Evolutionary conservation across 2,797 vertebrate species (phyloP).

Genomic region (Anguilla anguilla): DNA sequence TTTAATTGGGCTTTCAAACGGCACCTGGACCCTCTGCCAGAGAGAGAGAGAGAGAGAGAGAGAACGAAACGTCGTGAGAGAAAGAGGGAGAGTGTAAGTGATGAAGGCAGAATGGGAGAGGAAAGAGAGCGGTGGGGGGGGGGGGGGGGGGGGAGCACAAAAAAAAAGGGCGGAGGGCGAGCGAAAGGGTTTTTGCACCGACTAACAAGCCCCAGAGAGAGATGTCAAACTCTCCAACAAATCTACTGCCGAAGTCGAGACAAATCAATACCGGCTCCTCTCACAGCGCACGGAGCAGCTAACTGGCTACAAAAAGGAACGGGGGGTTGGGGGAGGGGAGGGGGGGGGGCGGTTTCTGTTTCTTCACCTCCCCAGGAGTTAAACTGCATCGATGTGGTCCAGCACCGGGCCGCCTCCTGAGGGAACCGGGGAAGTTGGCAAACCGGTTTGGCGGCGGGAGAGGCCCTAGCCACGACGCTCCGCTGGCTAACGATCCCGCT

Average conservation of each 20-base stretch:
- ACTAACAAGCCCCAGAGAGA: background rate
- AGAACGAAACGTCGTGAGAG: too few relatives aligned
- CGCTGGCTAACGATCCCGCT: background rate
- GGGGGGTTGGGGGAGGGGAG: too few relatives aligned
- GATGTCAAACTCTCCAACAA: background rate
- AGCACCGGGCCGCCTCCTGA: background rate
- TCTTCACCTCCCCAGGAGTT: background rate
- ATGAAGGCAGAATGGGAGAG: background rate
- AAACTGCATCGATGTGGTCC: conserved; percentile 10
- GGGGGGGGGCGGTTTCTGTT: too few relatives aligned
- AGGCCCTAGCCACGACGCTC: background rate
- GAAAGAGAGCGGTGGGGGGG: too few relatives aligned
- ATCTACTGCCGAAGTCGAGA: background rate
- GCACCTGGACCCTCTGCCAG: too few relatives aligned
- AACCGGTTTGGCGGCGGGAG: background rate
- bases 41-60: too few relatives aligned
- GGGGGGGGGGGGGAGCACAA: background rate
- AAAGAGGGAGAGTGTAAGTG: too few relatives aligned
- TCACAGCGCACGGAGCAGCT: background rate
- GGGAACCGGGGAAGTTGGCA: background rate
- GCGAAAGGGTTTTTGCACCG: background rate
- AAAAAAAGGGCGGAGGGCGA: conserved; percentile 20
- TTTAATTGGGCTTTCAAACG: too few relatives aligned
- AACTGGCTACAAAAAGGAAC: background rate
- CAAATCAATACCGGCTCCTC: background rate